Evolutionary conservation across 2,797 vertebrate species (phyloP), one percentile per base, ranked within the genome.

Genomic region (Eremophila alpestris): DNA sequence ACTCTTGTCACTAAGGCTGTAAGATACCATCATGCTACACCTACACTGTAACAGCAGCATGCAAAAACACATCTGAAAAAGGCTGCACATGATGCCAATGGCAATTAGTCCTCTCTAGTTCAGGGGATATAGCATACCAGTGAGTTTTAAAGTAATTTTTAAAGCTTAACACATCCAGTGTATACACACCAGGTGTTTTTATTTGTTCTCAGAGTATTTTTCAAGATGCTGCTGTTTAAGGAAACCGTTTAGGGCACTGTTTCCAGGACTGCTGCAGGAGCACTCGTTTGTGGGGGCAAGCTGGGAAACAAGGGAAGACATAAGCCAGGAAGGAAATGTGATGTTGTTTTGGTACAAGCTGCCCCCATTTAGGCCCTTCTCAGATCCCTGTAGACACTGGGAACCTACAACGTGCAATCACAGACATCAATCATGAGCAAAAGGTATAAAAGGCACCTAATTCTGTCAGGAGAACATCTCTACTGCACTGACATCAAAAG

Each of bases 391-490:
- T 21, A 76, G 89, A 89, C 56, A 46, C 65, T 73, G 68, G 69
- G 69, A 94, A 80, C 67, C 82, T 81, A 88, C 74, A 93, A 58
- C 55, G 58, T 86, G 74, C 83, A 82, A 88, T 88, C 91, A 86
- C 63, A 84, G 87, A 59, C 77, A 92, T 70, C 91, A 91, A 55
- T 67, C 94, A 83, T 19, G 55, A 92, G 91, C 67, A 73, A 87
- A 88, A 91, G 79, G 79, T 63, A 83, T 71, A 89, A 93, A 92
- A 96, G 82, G 76, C 95, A 93, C 92, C 93, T 93, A 86, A 94
- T 95, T 96, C 94, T 96, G 91, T 92, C 96, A 96, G 79, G 86
- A 87, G 76, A 92, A 92, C 64, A 83, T 84, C 83, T 81, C 82
- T 85, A 60, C 84, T 85, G 83, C 79, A 40, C 59, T 83, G 93